phyloP scores from a whole-genome alignment of 2,113 vertebrate genomes.

The Sander vitreus region DNA sequence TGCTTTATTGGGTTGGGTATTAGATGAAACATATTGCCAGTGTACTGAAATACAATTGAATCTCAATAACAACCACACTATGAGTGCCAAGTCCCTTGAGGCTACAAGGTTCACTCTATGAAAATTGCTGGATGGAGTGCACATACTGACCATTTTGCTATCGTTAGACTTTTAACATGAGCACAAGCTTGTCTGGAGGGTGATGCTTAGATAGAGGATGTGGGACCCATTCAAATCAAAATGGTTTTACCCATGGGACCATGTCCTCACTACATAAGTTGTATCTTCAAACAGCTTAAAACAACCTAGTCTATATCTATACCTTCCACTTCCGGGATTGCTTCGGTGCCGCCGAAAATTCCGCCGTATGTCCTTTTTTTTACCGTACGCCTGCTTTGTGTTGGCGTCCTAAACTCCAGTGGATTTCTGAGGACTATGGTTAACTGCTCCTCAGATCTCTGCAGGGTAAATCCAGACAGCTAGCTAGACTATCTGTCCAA shows the following conservation, averaged over 20 bases:
- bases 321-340: too few relatives aligned
- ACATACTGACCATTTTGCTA: neutral
- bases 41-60: neutral
- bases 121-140: neutral
- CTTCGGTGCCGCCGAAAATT: too few relatives aligned
- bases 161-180: neutral
- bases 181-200: neutral
- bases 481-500: too few relatives aligned
- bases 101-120: neutral
- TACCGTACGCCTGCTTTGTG: too few relatives aligned
- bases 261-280: neutral
- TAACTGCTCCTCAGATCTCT: too few relatives aligned
- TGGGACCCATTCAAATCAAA: neutral
- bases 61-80: neutral
- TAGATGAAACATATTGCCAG: neutral
- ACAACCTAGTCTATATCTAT: neutral
- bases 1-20: slow-evolving; percentile 6
- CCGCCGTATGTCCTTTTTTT: too few relatives aligned
- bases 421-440: too few relatives aligned
- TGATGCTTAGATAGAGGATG: neutral
- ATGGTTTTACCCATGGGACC: neutral
- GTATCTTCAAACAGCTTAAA: neutral
- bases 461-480: too few relatives aligned
- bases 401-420: too few relatives aligned
- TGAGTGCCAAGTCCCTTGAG: neutral